phyloP scores from a whole-genome alignment of 2,113 vertebrate genomes.

The Chiloscyllium plagiosum region DNA sequence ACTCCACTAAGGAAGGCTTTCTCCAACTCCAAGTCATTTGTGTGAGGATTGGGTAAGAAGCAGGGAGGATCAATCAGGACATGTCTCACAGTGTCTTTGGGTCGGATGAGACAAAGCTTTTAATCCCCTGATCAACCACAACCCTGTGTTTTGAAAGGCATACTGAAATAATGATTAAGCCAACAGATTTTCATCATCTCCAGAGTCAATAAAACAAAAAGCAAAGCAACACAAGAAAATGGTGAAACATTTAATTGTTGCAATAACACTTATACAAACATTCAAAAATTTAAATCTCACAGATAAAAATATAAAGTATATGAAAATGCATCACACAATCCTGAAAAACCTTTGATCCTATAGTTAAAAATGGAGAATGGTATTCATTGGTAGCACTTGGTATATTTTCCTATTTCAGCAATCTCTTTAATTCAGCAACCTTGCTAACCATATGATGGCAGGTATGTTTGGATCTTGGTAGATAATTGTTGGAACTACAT shows the following conservation, averaged over 20 bases:
- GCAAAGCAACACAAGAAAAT: constrained; percentile 22
- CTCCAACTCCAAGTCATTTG: neutral
- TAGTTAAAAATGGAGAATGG: neutral
- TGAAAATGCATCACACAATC: constrained; percentile 20
- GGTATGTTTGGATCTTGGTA: neutral
- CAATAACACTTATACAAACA: constrained; percentile 26
- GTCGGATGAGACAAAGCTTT: neutral
- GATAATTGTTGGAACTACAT: neutral
- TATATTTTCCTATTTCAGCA: neutral
- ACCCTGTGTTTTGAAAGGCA: neutral
- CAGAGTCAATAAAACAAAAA: neutral
- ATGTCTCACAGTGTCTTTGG: neutral
- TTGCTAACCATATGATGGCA: neutral
- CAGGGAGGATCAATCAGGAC: neutral
- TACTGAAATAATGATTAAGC: neutral
- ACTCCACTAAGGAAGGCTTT: too few species aligned
- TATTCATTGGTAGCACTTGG: neutral
- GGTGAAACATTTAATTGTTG: constrained; percentile 24
- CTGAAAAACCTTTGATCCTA: neutral
- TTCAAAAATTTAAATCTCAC: constrained; percentile 5
- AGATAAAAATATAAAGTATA: constrained; percentile 23
- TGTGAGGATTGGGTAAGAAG: neutral
- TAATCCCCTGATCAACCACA: neutral
- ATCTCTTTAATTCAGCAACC: neutral
- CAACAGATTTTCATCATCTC: neutral